Conservation (phyloP, 2,797 vertebrate genomes). For the Lacerta agilis region DNA sequence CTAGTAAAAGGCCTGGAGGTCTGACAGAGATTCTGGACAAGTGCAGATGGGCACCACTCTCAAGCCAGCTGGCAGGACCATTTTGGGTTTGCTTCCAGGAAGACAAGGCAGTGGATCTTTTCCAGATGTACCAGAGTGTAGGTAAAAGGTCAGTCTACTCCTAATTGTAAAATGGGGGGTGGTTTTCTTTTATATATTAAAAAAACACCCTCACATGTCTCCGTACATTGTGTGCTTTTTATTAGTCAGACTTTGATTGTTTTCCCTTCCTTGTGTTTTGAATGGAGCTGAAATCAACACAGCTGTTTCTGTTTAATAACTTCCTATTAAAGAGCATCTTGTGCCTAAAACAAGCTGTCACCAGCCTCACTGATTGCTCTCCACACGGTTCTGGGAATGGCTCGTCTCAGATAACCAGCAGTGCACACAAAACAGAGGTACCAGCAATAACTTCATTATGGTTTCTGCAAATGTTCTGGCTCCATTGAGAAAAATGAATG, state of each 20-base stretch:
- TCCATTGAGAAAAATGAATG: constrained; percentile 19
- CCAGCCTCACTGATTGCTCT: constrained; percentile 62
- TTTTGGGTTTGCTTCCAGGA: constrained; percentile 32
- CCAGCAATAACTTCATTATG: constrained; percentile 17
- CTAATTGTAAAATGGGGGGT: constrained; percentile 48
- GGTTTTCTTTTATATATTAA: no score
- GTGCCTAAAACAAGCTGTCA: constrained; percentile 55
- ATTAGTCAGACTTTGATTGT: constrained; percentile 47
- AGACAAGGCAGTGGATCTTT: constrained; percentile 5
- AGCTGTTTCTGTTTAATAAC: constrained; percentile 68
- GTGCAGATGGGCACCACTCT: neutral
- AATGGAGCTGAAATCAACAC: constrained; percentile 55
- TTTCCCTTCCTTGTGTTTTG: constrained; percentile 58
- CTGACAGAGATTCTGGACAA: neutral
- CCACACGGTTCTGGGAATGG: constrained; percentile 37
- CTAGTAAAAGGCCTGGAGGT: neutral
- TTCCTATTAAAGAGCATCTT: constrained; percentile 63
- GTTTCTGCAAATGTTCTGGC: neutral
- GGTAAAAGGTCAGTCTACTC: constrained; percentile 51
- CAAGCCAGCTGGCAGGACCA: constrained; percentile 25
- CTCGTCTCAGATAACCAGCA: constrained; percentile 28
- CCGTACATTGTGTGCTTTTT: constrained; percentile 55
- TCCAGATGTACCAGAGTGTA: constrained; percentile 33
- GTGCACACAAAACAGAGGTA: constrained; percentile 13
- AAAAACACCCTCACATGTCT: constrained; percentile 21